These are phyloP conservation scores for Avahi laniger DNA, from an alignment of 2,797 vertebrate species.

Conservation along the genomic window DNA sequence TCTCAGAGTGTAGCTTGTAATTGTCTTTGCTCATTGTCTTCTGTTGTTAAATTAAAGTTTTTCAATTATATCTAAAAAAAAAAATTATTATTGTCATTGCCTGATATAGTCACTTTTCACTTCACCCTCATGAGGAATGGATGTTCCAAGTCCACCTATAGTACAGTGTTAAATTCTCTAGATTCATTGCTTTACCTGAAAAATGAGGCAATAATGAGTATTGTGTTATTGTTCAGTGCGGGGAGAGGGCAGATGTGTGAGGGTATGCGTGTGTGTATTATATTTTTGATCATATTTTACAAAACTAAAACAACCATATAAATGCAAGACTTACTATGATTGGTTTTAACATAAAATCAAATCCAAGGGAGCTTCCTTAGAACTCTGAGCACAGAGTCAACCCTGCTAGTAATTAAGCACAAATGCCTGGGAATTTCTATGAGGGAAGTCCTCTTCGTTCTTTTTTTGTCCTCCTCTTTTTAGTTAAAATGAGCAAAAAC, in stretches of 20 bases:
- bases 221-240: background rate
- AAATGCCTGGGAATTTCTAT: background rate
- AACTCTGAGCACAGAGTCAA: background rate
- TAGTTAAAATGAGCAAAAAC: constrained; percentile 24
- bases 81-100: constrained; percentile 12
- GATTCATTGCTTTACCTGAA: background rate
- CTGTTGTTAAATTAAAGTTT: background rate
- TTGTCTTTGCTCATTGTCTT: background rate
- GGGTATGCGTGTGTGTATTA: background rate
- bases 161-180: background rate
- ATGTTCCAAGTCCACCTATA: background rate
- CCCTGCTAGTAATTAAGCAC: background rate
- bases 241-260: rapidly evolving
- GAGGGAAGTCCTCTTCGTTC: background rate
- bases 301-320: background rate
- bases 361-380: background rate
- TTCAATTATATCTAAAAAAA: background rate
- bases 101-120: background rate
- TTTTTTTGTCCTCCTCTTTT: background rate
- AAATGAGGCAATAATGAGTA: background rate
- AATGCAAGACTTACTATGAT: background rate
- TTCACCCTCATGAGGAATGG: background rate
- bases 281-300: background rate
- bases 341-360: constrained; percentile 39
- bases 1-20: background rate